Base-by-base conservation (phyloP, 2,113 vertebrate genomes). In the Dissostichus mawsoni region DNA sequence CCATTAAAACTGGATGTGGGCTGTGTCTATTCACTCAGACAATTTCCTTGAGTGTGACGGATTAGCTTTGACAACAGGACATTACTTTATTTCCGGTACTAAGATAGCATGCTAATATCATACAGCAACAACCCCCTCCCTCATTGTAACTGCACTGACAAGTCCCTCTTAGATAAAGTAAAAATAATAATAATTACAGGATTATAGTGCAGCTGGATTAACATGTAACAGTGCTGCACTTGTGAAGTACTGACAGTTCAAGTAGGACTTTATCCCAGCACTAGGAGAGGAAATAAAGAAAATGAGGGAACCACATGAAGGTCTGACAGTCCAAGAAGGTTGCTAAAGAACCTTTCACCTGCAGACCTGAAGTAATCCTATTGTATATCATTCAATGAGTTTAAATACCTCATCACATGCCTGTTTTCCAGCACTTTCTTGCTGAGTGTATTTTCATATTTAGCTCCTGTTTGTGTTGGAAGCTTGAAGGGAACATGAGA, bases 401-500 rank as follows among this genome's bases (percentile, higher is more conserved):
- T 68, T 51, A 20, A 69, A 76, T 25, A 18, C 17, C 3, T 66
- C 20, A 67, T 51, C 70, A 3, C 41, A 29, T 0, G 2, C 8
- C 78, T 78, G 58, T 82, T 87, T 84, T 75, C 65, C 62, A 23
- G 69, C 67, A 17, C 20, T 48, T 44, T 80, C 71, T 18, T 53
- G 18, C 47, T 64, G 29, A 80, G 73, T 57, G 51, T 69, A 18
- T 87, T 81, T 74, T 82, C 53, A 70, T 68, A 76, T 85, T 76
- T 56, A 86, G 74, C 74, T 58, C 50, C 80, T 87, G 84, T 92
- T 90, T 89, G 51, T 87, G 63, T 88, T 90, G 87, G 78, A 74
- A 45, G 36, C 69, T 76, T 68, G 33, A 55, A 77, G 74, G 80
- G 81, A 81, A 87, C 83, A 23, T 62, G 53, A 11, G 23, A 53